phyloP scores from a whole-genome alignment of 2,888 invertebrate species.

The Cyaniris semiargus region DNA sequence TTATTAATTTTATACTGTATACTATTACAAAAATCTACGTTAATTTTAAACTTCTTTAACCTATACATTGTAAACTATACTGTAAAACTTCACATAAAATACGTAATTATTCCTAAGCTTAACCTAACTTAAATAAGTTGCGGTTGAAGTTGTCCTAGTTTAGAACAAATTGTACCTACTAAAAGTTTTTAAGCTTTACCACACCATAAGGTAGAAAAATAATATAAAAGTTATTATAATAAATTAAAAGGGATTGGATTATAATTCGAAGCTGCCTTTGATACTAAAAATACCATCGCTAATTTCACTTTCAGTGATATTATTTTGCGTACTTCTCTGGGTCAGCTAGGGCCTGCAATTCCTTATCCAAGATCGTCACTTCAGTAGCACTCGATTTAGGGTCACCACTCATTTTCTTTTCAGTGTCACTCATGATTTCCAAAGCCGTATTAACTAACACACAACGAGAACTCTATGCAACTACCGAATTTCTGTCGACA shows the following conservation, averaged over 20 bases:
- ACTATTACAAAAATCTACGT: too few species aligned
- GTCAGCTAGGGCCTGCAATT: not conserved
- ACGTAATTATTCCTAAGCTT: too few species aligned
- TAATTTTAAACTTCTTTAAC: too few species aligned
- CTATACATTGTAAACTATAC: too few species aligned
- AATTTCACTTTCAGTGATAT: not conserved
- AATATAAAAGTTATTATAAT: not conserved
- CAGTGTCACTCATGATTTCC: conserved; percentile 21
- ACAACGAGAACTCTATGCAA: conserved; percentile 34
- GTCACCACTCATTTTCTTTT: conserved; percentile 18
- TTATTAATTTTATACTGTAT: too few species aligned
- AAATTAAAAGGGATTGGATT: not conserved
- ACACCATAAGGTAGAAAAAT: too few species aligned
- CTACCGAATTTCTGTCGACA: conserved; percentile 35
- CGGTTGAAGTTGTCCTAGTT: too few species aligned
- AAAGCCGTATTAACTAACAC: conserved; percentile 16
- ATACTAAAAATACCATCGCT: not conserved
- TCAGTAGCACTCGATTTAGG: conserved; percentile 2
- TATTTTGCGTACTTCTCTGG: conserved; percentile 22
- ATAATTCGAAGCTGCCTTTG: not conserved
- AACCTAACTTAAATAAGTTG: too few species aligned
- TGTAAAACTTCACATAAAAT: too few species aligned
- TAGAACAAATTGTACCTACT: too few species aligned
- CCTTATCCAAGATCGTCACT: not conserved
- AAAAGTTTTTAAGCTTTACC: too few species aligned